Percentiles rank a stretch among this genome's conserved stretches.
These are phyloP conservation scores for Talpa occidentalis DNA, from an alignment of 2,113 vertebrate genomes.

Conservation along the genomic window DNA sequence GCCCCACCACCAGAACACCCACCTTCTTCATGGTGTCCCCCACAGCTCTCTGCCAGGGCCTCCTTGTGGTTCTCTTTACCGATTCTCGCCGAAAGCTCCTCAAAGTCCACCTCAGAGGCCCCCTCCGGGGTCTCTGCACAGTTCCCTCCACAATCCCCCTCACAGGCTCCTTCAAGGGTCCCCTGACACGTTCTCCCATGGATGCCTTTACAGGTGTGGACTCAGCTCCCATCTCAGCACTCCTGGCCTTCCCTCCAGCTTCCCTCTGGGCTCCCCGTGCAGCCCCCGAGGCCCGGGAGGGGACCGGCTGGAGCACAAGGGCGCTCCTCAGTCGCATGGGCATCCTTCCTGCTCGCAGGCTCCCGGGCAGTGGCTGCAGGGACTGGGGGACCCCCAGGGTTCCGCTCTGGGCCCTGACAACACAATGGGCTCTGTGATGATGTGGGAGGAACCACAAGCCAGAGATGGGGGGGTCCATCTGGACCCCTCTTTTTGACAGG, in stretches of 20 bases:
- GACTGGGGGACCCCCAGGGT: accelerated
- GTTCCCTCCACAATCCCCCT: too few species aligned
- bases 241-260: accelerated
- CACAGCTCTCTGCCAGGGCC: accelerated
- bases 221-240: neutral
- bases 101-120: neutral
- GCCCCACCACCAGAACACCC: neutral
- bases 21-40: neutral
- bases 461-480: too few species aligned
- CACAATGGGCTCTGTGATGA: conserved; percentile 5
- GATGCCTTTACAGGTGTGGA: neutral
- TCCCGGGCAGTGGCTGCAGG: neutral
- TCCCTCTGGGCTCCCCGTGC: neutral
- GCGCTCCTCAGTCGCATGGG: accelerated
- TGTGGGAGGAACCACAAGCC: too few species aligned
- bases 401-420: neutral
- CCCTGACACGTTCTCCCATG: conserved; percentile 86
- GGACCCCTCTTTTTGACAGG: too few species aligned
- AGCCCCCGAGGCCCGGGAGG: accelerated
- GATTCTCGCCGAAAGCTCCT: too few species aligned
- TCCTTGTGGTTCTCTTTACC: too few species aligned
- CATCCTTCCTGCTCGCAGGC: accelerated
- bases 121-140: neutral
- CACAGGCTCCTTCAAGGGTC: conserved; percentile 36
- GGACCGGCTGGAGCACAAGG: neutral